A percentile compares a stretch with the other conserved stretches of the same genome.
phyloP scores from a whole-genome alignment of 2,797 vertebrate genomes.

The Typhlichthys eigenmanni region DNA sequence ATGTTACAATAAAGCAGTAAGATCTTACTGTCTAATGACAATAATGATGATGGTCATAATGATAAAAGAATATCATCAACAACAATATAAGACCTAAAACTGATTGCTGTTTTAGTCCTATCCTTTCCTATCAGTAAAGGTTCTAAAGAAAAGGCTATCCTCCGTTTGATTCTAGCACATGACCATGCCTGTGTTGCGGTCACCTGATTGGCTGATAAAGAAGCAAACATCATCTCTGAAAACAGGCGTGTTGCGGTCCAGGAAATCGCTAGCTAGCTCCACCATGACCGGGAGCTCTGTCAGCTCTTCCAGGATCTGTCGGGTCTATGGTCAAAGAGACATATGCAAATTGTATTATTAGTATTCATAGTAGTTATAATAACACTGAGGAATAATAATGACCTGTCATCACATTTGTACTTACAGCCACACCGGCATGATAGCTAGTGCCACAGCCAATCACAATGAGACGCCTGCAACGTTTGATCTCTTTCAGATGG shows the following conservation, averaged over 20 bases:
- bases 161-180: no score
- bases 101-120: no score
- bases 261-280: slow-evolving; percentile 94
- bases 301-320: slow-evolving; percentile 92
- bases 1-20: no score
- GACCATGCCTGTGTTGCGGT: not conserved
- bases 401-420: slow-evolving; percentile 46
- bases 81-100: no score
- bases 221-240: slow-evolving; percentile 98
- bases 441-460: slow-evolving; percentile 97
- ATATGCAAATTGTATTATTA: not conserved
- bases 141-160: no score
- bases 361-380: slow-evolving; percentile 2
- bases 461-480: slow-evolving; percentile 89
- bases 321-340: slow-evolving; percentile 75
- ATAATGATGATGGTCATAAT: no score
- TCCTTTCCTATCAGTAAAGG: no score
- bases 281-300: slow-evolving; percentile 97
- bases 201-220: slow-evolving; percentile 96
- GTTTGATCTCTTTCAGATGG: slow-evolving; percentile 92
- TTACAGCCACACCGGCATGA: slow-evolving; percentile 91
- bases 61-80: no score
- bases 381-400: not conserved
- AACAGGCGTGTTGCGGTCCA: slow-evolving; percentile 93
- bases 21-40: no score